Conservation (phyloP, 2,888 invertebrate species). For the Acanthosepion lycidas region DNA sequence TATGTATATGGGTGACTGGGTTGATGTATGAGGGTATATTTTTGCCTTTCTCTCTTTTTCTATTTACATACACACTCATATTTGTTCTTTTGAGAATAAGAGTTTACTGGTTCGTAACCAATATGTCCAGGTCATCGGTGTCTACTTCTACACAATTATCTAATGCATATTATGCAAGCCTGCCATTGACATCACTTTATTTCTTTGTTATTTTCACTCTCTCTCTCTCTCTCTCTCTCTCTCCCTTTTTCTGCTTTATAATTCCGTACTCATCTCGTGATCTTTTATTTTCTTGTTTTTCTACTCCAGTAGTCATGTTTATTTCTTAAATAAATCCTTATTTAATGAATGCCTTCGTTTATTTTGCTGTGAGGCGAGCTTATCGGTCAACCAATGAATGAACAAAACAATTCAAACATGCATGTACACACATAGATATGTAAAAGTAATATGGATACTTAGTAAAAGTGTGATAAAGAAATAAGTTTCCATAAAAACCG, state of each 20-base stretch:
- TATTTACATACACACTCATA: background rate
- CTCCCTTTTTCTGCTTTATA: background rate
- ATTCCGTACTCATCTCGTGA: too few relatives aligned
- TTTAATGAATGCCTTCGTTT: background rate
- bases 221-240: background rate
- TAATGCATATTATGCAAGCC: background rate
- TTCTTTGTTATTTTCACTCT: background rate
- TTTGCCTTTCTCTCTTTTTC: background rate
- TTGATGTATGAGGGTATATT: too few relatives aligned
- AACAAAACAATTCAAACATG: background rate
- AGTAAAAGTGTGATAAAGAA: too few relatives aligned
- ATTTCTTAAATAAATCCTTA: background rate
- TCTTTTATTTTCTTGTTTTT: too few relatives aligned
- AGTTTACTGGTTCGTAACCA: conserved; percentile 2
- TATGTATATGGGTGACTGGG: too few relatives aligned
- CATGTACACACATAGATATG: background rate
- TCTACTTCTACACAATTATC: background rate
- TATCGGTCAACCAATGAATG: background rate
- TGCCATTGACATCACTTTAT: background rate
- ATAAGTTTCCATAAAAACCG: too few relatives aligned
- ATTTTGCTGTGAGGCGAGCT: background rate
- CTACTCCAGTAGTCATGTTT: background rate
- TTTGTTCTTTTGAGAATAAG: background rate
- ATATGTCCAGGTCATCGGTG: background rate
- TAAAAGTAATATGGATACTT: background rate